These are phyloP conservation scores for Anas platyrhynchos DNA, from an alignment of 2,113 vertebrate genomes.

Conservation along the genomic window DNA sequence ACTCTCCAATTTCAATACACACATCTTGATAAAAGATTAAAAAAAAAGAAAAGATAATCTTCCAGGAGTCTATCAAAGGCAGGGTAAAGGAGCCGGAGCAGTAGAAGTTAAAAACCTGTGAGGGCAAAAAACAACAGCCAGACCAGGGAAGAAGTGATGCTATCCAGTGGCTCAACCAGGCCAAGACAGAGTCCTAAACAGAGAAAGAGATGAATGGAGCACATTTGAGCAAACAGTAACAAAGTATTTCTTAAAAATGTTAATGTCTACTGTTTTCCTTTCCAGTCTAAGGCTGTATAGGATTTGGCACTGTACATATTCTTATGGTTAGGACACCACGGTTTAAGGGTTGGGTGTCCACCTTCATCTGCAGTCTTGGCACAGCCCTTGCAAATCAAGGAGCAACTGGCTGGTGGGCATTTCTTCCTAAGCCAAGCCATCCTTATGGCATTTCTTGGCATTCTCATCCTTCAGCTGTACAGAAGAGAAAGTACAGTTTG, in stretches of 20 bases:
- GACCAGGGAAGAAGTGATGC: neutral
- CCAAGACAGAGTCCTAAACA: neutral
- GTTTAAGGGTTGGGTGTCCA: neutral
- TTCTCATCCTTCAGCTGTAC: neutral
- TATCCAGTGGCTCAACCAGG: neutral
- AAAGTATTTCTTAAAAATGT: neutral
- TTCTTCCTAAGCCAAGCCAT: neutral
- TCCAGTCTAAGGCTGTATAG: neutral
- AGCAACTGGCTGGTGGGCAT: neutral
- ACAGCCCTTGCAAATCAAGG: neutral
- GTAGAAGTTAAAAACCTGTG: neutral
- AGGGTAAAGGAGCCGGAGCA: neutral
- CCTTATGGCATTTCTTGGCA: neutral
- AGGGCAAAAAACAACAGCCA: neutral
- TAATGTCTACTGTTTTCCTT: neutral
- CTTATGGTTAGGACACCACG: accelerated
- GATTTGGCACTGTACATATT: neutral
- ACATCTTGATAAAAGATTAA: neutral
- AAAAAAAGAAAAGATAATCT: neutral
- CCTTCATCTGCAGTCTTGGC: neutral
- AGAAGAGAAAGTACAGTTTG: neutral
- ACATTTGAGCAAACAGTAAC: neutral
- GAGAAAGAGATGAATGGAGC: neutral
- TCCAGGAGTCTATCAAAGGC: neutral
- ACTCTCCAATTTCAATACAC: neutral